Evolutionary conservation across 2,888 invertebrate species (phyloP), one percentile per base, ranked within the genome.

Genomic region (Chrysodeixis includens): DNA sequence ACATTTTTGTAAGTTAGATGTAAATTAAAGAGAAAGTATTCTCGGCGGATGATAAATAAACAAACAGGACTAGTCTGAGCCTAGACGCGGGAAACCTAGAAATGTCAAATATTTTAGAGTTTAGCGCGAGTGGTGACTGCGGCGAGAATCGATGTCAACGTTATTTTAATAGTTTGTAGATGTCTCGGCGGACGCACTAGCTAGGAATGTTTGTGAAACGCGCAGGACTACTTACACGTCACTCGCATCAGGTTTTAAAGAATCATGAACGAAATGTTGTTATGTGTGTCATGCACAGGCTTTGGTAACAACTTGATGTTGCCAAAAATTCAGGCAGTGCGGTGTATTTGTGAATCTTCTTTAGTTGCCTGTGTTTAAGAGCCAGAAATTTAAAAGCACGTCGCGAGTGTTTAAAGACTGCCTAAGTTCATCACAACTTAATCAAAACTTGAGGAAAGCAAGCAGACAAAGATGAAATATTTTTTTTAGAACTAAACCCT

Each of bases 1-100:
- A 66, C 20, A 58, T 59, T 72, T 20, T 72, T 72, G 32, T 63
- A 58, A 58, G 40, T 62, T 18, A 56, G 59, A 71, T 65, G 62
- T 68, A 54, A 74, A 71, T 78, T 78, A 58, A 60, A 62, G 75
- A 71, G 78, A 80, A 78, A 78, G 78, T 71, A 26, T 63, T 61
- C 12, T 63, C 58, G 56, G 56, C 26, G n/a, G 16, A 70, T 54
- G 62, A 66, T 70, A 77, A 61, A 78, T 68, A 71, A 74, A 78
- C 53, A 64, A 56, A 51, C 65, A 70, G 75, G 69, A 66, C 40
- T 40, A 16, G n/a, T 32, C 8, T n/a, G 7, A 14, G 26, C 12
- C 62, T 32, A 66, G 44, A 46, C 12, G 26, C 20, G 14, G 20
- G 16, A 59, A 9, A 49, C 49, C n/a, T 58, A 16, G 46, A 46